Percentiles rank a stretch among this genome's conserved stretches.
Conservation (phyloP, 2,797 vertebrate species). For the Pteronotus mesoamericanus region DNA sequence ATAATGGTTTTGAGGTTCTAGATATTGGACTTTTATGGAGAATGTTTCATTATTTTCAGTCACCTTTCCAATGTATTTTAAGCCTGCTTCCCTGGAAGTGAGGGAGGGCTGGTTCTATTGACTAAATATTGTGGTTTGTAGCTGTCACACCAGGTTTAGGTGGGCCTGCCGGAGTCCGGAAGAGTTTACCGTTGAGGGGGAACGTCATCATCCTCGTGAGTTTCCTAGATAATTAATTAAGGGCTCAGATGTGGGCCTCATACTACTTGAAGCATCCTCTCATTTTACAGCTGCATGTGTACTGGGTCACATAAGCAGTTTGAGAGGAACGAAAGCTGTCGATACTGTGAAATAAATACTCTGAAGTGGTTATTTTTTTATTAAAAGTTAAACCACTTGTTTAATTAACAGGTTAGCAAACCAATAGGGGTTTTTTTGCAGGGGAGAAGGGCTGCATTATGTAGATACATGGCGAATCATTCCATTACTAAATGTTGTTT, state of each 20-base stretch:
- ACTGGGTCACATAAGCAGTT: background rate
- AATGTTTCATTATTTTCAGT: background rate
- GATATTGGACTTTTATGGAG: background rate
- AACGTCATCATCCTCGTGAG: background rate
- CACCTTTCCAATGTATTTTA: background rate
- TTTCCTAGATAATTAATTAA: background rate
- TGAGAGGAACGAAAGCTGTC: background rate
- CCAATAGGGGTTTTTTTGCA: background rate
- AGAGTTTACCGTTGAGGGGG: background rate
- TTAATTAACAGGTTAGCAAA: background rate
- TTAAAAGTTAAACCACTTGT: background rate
- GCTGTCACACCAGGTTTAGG: background rate
- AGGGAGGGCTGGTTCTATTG: background rate
- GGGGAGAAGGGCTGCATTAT: background rate
- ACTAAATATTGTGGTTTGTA: background rate
- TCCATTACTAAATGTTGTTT: background rate
- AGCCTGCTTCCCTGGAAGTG: background rate
- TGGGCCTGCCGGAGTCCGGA: rapidly evolving
- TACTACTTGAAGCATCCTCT: background rate
- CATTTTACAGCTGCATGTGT: background rate
- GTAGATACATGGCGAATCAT: background rate
- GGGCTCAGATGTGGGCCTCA: background rate
- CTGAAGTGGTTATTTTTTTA: background rate
- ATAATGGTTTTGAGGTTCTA: conserved; percentile 13
- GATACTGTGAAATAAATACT: background rate